These are phyloP conservation scores for Antheraea pernyi DNA, from an alignment of 1,140 invertebrate genomes.

Conservation along the genomic window DNA sequence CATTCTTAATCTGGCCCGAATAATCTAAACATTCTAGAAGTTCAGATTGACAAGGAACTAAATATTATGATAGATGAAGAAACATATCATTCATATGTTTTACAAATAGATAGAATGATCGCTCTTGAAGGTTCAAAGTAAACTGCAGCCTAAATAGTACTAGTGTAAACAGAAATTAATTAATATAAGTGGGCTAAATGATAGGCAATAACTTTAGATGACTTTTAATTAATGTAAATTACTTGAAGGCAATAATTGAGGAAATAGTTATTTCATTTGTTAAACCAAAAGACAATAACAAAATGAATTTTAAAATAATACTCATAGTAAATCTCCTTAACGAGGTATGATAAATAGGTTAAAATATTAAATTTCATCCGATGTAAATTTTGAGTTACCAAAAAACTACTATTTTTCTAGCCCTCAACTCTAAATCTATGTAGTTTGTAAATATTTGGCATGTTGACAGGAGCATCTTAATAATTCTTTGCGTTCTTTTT, in stretches of 20 bases:
- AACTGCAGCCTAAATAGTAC: not conserved
- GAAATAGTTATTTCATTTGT: too few species aligned
- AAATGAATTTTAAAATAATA: too few species aligned
- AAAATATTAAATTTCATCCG: not conserved
- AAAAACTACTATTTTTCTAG: not conserved
- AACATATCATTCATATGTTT: not conserved
- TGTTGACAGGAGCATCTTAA: slow-evolving; percentile 40
- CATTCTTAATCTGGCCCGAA: not conserved
- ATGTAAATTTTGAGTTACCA: not conserved
- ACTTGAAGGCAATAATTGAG: not conserved
- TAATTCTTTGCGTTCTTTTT: slow-evolving; percentile 44
- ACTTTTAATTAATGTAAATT: not conserved
- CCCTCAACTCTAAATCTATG: not conserved
- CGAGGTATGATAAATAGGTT: too few species aligned
- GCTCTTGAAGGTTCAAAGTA: not conserved
- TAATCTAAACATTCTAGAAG: not conserved
- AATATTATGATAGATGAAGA: not conserved
- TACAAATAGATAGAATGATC: not conserved
- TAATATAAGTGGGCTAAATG: not conserved
- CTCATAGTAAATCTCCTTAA: too few species aligned
- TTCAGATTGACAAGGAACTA: not conserved
- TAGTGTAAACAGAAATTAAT: not conserved
- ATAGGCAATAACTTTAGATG: too few species aligned
- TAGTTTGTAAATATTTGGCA: slow-evolving; percentile 34
- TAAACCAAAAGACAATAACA: too few species aligned